Base-by-base conservation (phyloP, 1,140 invertebrate species). In the Asbolus verrucosus region DNA sequence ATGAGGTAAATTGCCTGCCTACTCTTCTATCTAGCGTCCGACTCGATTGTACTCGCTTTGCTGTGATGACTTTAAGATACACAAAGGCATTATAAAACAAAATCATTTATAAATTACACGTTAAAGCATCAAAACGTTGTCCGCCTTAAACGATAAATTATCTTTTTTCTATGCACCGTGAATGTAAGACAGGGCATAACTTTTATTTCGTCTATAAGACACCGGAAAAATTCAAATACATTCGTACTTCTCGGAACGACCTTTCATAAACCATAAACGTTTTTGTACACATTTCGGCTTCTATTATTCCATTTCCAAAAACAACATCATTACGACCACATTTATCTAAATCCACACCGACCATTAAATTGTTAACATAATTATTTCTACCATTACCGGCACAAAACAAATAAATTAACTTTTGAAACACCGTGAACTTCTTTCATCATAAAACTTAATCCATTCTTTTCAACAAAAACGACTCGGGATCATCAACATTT, bases 51-150 rank as follows among this genome's bases (percentile, higher is more conserved):
- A 74, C 60, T 72, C 61, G 68, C 59, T 71, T 65, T 39, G 71
- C 72, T 74, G 75, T 72, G 77, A 77, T 77, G 74, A 78, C 72
- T 77, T 77, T 67, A 76, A 78, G 71, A 75, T 77, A 77, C 75
- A 80, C 73, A 78, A 76, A 78, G 71, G 76, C 72, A 75, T 77
- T 76, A 78, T 76, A 77, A 79, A 79, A 79, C 79, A 78, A 79
- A 78, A 80, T 80, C 77, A 78, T 80, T 78, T 80, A 78, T 79
- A 80, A 80, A 80, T 80, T 79, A 78, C 76, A 79, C 74, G 76
- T 79, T 80, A 75, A 78, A 77, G 76, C 77, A 80, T 80, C 77
- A 80, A 80, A 80, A 77, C 75, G 79, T 78, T 79, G 73, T 77
- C 78, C 77, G 77, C 76, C 75, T 77, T 75, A 73, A 75, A 79